Percentiles rank a stretch among this genome's conserved stretches.
Evolutionary conservation across 2,888 invertebrate species (phyloP).

Genomic region (Eupeodes luniger): DNA sequence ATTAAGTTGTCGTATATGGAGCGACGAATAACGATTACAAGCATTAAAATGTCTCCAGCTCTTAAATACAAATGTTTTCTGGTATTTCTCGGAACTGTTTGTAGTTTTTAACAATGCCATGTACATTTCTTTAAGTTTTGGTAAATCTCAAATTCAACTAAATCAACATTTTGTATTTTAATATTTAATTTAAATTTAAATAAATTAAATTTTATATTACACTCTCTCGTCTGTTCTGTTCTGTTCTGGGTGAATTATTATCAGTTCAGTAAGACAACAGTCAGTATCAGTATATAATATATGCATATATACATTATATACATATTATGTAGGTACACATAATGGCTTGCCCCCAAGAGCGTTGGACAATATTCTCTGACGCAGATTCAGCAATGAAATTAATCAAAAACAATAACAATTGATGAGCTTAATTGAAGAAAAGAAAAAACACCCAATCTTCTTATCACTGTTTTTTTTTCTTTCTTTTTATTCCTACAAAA

Average conservation of each 20-base stretch:
- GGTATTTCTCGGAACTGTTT: no score
- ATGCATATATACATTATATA: no score
- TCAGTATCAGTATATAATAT: neutral
- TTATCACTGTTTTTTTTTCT: slow-evolving; percentile 32
- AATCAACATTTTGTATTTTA: no score
- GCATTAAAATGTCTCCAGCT: no score
- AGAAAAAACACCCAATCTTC: slow-evolving; percentile 28
- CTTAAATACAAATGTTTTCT: no score
- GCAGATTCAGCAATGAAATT: slow-evolving; percentile 46
- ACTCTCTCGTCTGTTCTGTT: neutral
- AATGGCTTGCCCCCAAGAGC: slow-evolving; percentile 49
- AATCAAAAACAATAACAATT: slow-evolving; percentile 51
- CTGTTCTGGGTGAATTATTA: neutral
- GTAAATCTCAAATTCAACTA: no score
- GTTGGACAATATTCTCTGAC: slow-evolving; percentile 49
- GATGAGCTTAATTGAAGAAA: slow-evolving; percentile 10
- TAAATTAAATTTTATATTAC: neutral
- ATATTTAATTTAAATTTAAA: neutral
- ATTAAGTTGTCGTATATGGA: no score
- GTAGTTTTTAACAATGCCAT: no score
- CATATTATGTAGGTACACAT: neutral
- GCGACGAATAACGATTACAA: no score
- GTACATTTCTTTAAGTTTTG: no score
- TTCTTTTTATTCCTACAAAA: neutral
- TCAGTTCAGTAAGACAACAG: neutral